Conservation (phyloP, 2,888 invertebrate species). For the Philhelius pedissequus region DNA sequence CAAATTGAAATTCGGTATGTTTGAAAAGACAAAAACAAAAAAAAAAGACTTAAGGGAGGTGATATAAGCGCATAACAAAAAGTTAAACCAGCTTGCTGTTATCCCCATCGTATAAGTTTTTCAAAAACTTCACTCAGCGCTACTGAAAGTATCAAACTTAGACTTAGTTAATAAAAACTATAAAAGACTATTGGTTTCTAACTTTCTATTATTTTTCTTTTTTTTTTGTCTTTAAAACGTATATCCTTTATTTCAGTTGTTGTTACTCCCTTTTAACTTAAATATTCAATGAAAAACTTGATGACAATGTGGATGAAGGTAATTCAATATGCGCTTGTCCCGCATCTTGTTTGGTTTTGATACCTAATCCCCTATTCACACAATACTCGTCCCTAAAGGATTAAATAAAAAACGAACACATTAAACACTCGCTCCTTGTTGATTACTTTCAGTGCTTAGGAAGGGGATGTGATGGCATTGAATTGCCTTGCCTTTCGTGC, state of each 20-base stretch:
- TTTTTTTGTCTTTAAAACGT: background rate
- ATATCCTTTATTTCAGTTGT: background rate
- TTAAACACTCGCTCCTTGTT: constrained; percentile 39
- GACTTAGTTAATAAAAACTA: background rate
- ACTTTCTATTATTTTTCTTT: background rate
- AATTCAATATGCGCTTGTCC: constrained; percentile 53
- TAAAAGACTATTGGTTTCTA: constrained; percentile 2
- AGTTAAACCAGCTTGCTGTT: background rate
- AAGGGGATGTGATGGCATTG: background rate
- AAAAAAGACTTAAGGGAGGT: background rate
- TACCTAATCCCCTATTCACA: constrained; percentile 38
- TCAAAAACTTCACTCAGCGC: background rate
- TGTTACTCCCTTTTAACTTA: background rate
- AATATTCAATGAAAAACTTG: background rate
- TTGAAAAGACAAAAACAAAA: background rate
- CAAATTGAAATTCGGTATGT: background rate
- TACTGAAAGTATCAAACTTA: background rate
- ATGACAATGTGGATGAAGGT: constrained; percentile 30
- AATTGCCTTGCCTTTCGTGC: constrained; percentile 1
- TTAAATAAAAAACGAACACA: constrained; percentile 22
- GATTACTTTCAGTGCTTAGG: background rate
- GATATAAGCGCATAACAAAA: background rate
- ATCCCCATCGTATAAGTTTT: background rate
- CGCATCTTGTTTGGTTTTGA: constrained; percentile 35
- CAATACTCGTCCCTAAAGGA: constrained; percentile 51